Evolutionary conservation across 2,888 invertebrate species (phyloP), one percentile per base, ranked within the genome.

Genomic region (Meiosimyza decipiens): DNA sequence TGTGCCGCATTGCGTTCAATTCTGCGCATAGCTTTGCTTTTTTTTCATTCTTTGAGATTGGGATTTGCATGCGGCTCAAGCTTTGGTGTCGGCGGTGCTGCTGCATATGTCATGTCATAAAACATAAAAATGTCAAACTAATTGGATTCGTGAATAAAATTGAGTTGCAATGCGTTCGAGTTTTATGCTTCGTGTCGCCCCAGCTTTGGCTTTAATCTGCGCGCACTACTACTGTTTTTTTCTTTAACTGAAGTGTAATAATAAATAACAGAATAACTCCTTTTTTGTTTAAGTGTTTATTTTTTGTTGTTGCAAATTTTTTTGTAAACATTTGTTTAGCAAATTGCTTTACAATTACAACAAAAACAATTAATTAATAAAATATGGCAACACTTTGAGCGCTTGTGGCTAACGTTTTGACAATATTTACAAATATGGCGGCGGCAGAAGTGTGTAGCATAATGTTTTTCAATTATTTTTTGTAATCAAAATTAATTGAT

Each of bases 91-190:
- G 33, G 6, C 70, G 15, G 59, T 49, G 64, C 22, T 16, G 54
- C 65, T 11, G 60, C 77, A 75, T 28, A 28, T 76, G 77, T 75
- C 77, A 76, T 73, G 67, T 73, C 73, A 73, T 73, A 71, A 73
- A 73, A 67, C 73, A 73, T 71, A 73, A 71, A 72, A 63, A 63
- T 64, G 72, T 66, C 63, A 59, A 74, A 75, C 77, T 77, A 78
- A 78, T 77, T 78, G 78, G 77, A 76, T 73, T 78, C 78, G 75
- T 76, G 79, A 75, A 78, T 75, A 74, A 76, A 76, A 76, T 76
- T 77, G 47, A 59, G 66, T 63, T 62, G 60, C 69, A 15, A 51
- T 33, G 13, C 50, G 52, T n/a, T 16, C 6, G 49, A 40, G 9
- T 40, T 40, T 40, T 40, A 9, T 40, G 9, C 9, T 40, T 40